Conservation (phyloP, 2,113 vertebrate genomes). For the Nothoprocta perdicaria region DNA sequence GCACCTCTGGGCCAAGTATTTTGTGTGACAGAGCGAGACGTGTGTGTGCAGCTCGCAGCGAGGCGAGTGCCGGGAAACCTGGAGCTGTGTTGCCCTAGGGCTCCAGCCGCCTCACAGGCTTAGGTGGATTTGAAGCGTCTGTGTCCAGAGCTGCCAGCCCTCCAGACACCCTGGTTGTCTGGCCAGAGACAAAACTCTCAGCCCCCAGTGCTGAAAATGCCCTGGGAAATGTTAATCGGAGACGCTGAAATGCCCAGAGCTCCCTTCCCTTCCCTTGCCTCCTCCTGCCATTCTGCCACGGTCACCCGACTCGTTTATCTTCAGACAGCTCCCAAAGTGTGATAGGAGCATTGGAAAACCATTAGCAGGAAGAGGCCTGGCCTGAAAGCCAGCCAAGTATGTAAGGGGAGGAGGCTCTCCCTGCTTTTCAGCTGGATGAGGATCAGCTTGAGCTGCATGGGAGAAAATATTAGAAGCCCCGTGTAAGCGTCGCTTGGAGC, state of each 20-base stretch:
- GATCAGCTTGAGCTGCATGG: not conserved
- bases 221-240: not conserved
- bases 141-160: not conserved
- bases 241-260: not conserved
- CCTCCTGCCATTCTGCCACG: not conserved
- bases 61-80: not conserved
- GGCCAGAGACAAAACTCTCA: not conserved
- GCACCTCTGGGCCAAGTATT: not conserved
- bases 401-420: rapidly evolving
- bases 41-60: rapidly evolving
- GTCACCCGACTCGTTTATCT: not conserved
- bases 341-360: not conserved
- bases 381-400: rapidly evolving
- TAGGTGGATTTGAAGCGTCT: not conserved
- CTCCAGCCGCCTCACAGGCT: not conserved
- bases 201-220: not conserved
- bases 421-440: not conserved
- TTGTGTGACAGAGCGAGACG: not conserved
- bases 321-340: not conserved
- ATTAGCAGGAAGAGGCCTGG: not conserved
- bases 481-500: not conserved
- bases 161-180: not conserved
- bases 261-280: not conserved
- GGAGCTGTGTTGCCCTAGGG: not conserved
- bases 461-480: not conserved